Percentiles rank a stretch among this genome's conserved stretches.
These are phyloP conservation scores for Pterocles gutturalis DNA, from an alignment of 2,113 vertebrate species.

Conservation along the genomic window DNA sequence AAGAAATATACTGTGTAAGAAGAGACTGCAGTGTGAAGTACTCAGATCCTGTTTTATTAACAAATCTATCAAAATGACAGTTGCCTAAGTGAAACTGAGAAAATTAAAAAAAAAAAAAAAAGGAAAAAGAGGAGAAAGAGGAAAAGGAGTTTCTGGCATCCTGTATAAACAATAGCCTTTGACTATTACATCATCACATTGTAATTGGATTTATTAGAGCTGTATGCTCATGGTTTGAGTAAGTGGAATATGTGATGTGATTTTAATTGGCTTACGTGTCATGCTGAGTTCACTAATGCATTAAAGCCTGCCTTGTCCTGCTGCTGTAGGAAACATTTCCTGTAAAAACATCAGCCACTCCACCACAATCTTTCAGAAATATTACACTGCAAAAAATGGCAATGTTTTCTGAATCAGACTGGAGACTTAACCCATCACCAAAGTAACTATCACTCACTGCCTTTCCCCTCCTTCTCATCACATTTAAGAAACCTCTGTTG, in stretches of 20 bases:
- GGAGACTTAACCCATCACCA: background rate
- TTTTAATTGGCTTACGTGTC: constrained; percentile 39
- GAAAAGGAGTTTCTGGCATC: background rate
- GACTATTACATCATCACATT: constrained; percentile 24
- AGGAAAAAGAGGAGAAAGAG: background rate
- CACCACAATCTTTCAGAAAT: background rate
- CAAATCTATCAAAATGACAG: background rate
- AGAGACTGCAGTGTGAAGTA: background rate
- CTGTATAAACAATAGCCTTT: constrained; percentile 10
- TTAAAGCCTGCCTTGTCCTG: background rate
- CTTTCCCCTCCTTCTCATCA: background rate
- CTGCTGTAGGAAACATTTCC: background rate
- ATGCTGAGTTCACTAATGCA: background rate
- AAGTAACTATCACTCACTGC: background rate
- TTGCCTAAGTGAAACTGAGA: background rate
- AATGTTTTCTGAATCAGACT: background rate
- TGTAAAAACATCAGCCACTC: background rate
- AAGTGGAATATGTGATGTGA: constrained; percentile 10
- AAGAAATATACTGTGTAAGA: background rate
- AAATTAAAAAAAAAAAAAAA: background rate
- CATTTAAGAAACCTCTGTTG: background rate
- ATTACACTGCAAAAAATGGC: background rate
- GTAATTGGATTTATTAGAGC: constrained; percentile 31
- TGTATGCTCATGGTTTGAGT: background rate
- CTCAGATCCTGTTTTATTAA: background rate